A percentile compares a stretch with the other conserved stretches of the same genome.
phyloP scores from a whole-genome alignment of 2,888 invertebrate species.

The Zygothrica quintamaculata region DNA sequence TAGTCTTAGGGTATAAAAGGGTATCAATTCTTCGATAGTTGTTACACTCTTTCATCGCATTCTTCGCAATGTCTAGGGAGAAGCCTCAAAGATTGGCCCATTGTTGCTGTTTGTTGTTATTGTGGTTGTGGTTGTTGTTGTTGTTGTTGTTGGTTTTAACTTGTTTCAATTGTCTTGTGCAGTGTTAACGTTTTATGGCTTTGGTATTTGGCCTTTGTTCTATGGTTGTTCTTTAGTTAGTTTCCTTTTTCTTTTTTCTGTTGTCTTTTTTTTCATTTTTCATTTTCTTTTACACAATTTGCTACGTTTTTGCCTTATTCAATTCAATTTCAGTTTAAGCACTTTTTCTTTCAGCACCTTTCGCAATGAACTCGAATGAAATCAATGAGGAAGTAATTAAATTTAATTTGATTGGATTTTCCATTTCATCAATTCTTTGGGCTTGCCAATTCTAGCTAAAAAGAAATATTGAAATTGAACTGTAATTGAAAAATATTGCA shows the following conservation, averaged over 20 bases:
- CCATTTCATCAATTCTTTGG: slow-evolving; percentile 17
- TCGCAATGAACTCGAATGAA: slow-evolving; percentile 37
- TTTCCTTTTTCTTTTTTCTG: slow-evolving; percentile 12
- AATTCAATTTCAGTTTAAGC: slow-evolving; percentile 35
- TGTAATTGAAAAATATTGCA: too few relatives aligned
- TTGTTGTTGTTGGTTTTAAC: slow-evolving; percentile 32
- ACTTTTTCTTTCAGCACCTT: slow-evolving; percentile 57
- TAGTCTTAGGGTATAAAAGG: background rate
- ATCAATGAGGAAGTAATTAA: slow-evolving; percentile 78
- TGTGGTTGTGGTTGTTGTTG: slow-evolving; percentile 10
- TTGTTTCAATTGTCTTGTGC: slow-evolving; percentile 41
- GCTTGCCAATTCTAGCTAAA: background rate
- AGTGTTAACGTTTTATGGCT: slow-evolving; percentile 54
- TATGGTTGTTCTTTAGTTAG: background rate
- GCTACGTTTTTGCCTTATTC: slow-evolving; percentile 16
- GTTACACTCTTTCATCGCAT: slow-evolving; percentile 25
- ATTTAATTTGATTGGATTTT: slow-evolving; percentile 49
- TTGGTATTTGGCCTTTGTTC: slow-evolving; percentile 45
- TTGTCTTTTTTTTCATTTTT: background rate
- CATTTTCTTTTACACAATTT: slow-evolving; percentile 18
- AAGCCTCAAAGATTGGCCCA: slow-evolving; percentile 41
- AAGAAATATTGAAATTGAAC: background rate
- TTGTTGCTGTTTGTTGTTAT: slow-evolving; percentile 41
- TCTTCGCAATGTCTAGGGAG: slow-evolving; percentile 36
- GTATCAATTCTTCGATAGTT: slow-evolving; percentile 1